Evolutionary conservation across 2,888 invertebrate genomes (phyloP).

Genomic region (Tetramorium bicarinatum): DNA sequence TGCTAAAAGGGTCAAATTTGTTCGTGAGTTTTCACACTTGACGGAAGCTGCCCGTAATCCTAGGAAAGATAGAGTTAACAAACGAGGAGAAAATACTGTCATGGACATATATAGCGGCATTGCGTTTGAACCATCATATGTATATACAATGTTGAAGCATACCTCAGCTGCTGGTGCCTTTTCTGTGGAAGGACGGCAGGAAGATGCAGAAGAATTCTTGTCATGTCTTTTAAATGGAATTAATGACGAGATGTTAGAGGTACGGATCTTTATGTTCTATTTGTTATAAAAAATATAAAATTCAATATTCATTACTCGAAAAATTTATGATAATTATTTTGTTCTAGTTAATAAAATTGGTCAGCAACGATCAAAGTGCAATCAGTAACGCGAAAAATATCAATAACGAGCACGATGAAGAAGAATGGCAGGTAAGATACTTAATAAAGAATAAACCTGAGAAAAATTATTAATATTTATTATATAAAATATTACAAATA

Average conservation of each 20-base stretch:
- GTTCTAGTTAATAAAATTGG: conserved; percentile 87
- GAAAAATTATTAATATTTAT: background rate
- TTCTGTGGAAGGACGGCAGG: conserved; percentile 95
- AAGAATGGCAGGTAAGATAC: conserved; percentile 90
- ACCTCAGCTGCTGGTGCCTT: conserved; percentile 91
- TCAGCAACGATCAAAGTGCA: conserved; percentile 80
- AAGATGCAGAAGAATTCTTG: conserved; percentile 99
- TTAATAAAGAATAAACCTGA: background rate
- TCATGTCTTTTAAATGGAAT: conserved; percentile 97
- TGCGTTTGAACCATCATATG: conserved; percentile 96
- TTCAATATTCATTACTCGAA: background rate
- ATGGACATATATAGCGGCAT: conserved; percentile 90
- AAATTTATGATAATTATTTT: conserved; percentile 28
- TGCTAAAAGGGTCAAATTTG: conserved; percentile 90
- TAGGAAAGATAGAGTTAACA: conserved; percentile 84
- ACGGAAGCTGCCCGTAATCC: conserved; percentile 88
- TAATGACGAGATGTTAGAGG: conserved; percentile 98
- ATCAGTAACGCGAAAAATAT: conserved; percentile 79
- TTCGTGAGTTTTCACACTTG: conserved; percentile 92
- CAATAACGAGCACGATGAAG: conserved; percentile 87
- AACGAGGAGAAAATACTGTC: conserved; percentile 85
- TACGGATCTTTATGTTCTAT: conserved; percentile 83
- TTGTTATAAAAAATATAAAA: conserved; percentile 26
- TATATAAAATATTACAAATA: background rate
- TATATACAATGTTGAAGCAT: conserved; percentile 94